Evolutionary conservation across 2,888 invertebrate genomes (phyloP), one percentile per base, ranked within the genome.

Genomic region (Antheraea assamensis): DNA sequence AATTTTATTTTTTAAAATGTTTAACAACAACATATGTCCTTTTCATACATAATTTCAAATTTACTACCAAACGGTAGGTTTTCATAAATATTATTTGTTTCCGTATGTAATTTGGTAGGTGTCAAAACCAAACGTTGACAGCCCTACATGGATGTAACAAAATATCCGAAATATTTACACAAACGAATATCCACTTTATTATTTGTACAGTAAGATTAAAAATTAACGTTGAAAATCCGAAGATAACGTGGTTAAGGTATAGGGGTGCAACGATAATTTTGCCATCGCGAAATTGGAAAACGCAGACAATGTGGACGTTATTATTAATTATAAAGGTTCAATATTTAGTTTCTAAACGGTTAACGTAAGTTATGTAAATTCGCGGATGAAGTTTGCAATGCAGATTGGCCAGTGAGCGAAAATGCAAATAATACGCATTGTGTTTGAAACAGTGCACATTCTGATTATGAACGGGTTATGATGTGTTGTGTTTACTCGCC

Each of bases 371-470:
- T 64, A n/a, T 64, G 61, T 64, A 27, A 30, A 30, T 27, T 64
- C 30, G 27, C 30, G 30, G 61, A 64, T 64, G 61, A 64, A 64
- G 61, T 64, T 64, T 64, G 61, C 61, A 64, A 30, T 64, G 61
- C 61, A 64, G 61, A 64, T 64, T 64, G 71, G 24, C 55, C 71
- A 55, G 49, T 71, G 27, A 71, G 71, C 52, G 71, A 71, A 52
- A 71, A 71, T 71, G 71, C 71, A 71, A 71, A 71, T 71, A 75
- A 79, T 78, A 81, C 81, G 79, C 79, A 76, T 79, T 79, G 77
- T 79, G 80, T 82, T 79, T 72, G 55, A 72, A 52, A 71, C 19
- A 35, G n/a, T 30, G 61, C 61, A 64, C 61, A 64, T 64, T 64
- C 30, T 30, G 61, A 30, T 64, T 64, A 64, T 64, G 30, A 64